Base-by-base conservation (phyloP, 1,140 invertebrate species). In the Elymnias hypermnestra region DNA sequence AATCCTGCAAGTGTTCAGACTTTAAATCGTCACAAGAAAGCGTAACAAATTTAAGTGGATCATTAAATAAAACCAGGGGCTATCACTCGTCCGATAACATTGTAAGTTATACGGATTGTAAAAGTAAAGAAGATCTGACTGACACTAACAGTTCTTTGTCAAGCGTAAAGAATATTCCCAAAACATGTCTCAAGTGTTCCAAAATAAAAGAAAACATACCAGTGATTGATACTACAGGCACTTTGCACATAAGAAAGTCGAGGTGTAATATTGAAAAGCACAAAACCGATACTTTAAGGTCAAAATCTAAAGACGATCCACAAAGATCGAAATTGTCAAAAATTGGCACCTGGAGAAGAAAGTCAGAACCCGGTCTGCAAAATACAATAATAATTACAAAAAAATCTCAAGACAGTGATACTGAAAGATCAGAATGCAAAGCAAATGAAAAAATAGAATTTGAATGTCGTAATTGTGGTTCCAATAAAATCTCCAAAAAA, bases 341-440 rank as follows among this genome's bases (percentile, higher is more conserved):
- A 56, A 86, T 89, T 51, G 81, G 87, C 3, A 90, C 87, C 44
- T 92, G 91, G 91, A 75, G 92, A 61, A 77, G 92, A 51, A 93
- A 93, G 75, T 93, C 92, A 6, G 92, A 93, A 65, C 92, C 92
- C 1, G 90, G 90, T 2, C 82, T 90, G 17, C 78, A 77, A 41
- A 75, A 83, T 43, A 83, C 78, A 40, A 50, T 64, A 15, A 56
- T 57, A n/a, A 61, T 78, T 10, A 38, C 53, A 0, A 85, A 82
- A 36, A 83, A 69, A 55, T 54, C 66, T 25, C 63, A 72, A 53
- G 76, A 83, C 7, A 74, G 72, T 64, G 73, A 84, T 36, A 65
- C 53, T 39, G 76, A 81, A 49, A 79, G 44, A 54, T 55, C 48
- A 22, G 74, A 77, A 33, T 33, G 36, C 3, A 73, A 60, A 47